phyloP scores from a whole-genome alignment of 1,140 invertebrate species.

The Apis dorsata region DNA sequence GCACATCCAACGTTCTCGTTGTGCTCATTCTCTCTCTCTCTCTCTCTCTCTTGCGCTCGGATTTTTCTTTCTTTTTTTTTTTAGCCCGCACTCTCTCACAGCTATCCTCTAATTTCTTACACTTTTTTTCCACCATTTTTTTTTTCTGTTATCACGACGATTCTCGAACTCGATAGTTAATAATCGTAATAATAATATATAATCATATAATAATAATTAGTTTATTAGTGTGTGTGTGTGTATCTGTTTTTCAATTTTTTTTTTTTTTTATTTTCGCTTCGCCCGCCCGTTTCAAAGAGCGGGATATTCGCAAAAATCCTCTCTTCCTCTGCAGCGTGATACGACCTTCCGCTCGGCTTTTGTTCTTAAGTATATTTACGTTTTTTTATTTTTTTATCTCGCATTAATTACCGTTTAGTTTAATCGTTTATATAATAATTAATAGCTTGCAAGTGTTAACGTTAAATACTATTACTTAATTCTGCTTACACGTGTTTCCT shows the following conservation, averaged over 20 bases:
- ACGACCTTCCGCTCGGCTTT: conserved; percentile 62
- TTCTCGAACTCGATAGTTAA: conserved; percentile 77
- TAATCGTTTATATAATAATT: conserved; percentile 79
- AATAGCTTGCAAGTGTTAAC: conserved; percentile 80
- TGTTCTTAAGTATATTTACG: conserved; percentile 66
- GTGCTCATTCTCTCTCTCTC: conserved; percentile 39
- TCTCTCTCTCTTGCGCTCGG: conserved; percentile 36
- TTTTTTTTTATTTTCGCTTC: conserved; percentile 61
- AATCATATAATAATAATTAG: conserved; percentile 75
- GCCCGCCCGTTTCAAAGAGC: neutral
- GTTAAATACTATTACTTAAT: conserved; percentile 80
- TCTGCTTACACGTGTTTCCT: conserved; percentile 75
- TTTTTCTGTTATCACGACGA: conserved; percentile 75
- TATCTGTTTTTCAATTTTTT: conserved; percentile 49
- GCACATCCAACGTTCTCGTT: conserved; percentile 11
- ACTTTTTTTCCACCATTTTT: conserved; percentile 8
- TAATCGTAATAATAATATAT: conserved; percentile 77
- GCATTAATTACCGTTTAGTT: conserved; percentile 53
- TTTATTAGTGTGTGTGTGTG: conserved; percentile 73
- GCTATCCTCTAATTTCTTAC: conserved; percentile 32
- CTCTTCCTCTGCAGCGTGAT: conserved; percentile 58
- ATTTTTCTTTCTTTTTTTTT: neutral
- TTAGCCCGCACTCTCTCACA: conserved; percentile 18
- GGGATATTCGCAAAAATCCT: neutral
- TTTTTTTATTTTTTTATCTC: conserved; percentile 16